Evolutionary conservation across 2,888 invertebrate species (phyloP).

Genomic region (Scotopteryx bipunctaria): DNA sequence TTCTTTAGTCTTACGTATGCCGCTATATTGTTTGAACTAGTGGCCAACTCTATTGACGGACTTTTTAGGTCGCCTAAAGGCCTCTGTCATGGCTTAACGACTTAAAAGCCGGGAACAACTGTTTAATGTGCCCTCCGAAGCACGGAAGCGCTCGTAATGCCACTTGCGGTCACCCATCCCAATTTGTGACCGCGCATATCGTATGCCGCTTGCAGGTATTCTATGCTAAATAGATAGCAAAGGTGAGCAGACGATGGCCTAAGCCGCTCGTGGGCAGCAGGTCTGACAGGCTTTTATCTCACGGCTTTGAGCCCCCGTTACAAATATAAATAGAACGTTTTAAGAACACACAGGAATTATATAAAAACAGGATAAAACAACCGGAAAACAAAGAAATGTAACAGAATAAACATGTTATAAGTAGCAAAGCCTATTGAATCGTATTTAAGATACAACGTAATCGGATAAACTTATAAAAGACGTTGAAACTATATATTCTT

Average conservation of each 20-base stretch:
- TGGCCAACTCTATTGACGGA: too few relatives aligned
- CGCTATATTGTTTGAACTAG: too few relatives aligned
- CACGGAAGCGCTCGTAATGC: too few relatives aligned
- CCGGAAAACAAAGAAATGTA: neutral
- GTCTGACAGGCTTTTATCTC: conserved; percentile 40
- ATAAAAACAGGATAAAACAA: conserved; percentile 9
- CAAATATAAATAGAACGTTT: conserved; percentile 26
- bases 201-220: conserved; percentile 17
- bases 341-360: conserved; percentile 8
- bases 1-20: too few relatives aligned
- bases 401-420: neutral
- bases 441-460: neutral
- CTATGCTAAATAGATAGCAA: conserved; percentile 34
- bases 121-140: too few relatives aligned
- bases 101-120: too few relatives aligned
- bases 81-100: too few relatives aligned
- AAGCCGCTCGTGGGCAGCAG: conserved; percentile 24
- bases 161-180: too few relatives aligned
- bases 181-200: too few relatives aligned
- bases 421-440: neutral
- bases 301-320: conserved; percentile 25
- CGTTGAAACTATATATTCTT: too few relatives aligned
- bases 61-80: too few relatives aligned
- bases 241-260: conserved; percentile 23
- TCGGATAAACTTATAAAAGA: neutral